phyloP scores from a whole-genome alignment of 2,113 vertebrate species.

The Rhea americana region DNA sequence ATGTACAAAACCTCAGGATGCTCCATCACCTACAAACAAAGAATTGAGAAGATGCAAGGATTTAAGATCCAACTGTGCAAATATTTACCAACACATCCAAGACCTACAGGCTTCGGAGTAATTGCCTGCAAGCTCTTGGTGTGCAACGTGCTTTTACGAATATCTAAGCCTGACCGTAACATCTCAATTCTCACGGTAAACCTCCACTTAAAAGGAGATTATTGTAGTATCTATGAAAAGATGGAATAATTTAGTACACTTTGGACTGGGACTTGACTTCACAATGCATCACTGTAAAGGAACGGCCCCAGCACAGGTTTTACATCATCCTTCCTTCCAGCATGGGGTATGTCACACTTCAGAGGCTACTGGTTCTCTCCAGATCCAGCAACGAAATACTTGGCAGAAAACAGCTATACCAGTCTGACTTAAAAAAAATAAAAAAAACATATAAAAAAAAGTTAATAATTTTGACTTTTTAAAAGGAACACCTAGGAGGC shows the following conservation, averaged over 20 bases:
- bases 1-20: not conserved
- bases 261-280: not conserved
- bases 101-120: not conserved
- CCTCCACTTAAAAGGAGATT: not conserved
- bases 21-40: accelerated
- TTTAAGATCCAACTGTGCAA: not conserved
- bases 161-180: not conserved
- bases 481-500: not conserved
- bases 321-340: not conserved
- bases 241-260: accelerated
- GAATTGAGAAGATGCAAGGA: not conserved
- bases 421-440: not conserved
- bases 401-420: not conserved
- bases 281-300: accelerated
- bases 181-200: not conserved
- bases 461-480: not conserved
- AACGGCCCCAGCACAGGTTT: not conserved
- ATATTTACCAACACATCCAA: not conserved
- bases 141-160: not conserved
- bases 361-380: not conserved
- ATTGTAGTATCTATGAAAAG: not conserved
- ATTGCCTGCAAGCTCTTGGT: not conserved
- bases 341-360: not conserved
- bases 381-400: not conserved
- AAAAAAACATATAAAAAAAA: no score